These are phyloP conservation scores for Orestias chungarensis DNA, from an alignment of 2,797 vertebrate species.

Conservation along the genomic window DNA sequence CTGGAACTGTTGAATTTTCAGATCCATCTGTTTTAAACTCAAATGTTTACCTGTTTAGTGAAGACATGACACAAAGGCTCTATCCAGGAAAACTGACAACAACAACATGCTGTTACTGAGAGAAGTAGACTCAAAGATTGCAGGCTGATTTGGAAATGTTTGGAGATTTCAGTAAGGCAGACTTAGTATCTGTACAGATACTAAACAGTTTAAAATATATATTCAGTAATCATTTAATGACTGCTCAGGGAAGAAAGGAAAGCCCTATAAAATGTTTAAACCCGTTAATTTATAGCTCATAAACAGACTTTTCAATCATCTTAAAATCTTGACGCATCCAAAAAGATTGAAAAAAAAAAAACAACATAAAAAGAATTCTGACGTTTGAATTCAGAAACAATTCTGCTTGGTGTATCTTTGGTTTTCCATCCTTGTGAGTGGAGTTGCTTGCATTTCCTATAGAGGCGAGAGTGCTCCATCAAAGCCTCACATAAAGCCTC, in stretches of 20 bases:
- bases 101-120: not conserved
- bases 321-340: not conserved
- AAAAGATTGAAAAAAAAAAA: not conserved
- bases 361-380: not conserved
- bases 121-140: not conserved
- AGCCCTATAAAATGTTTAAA: not conserved
- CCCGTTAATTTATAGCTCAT: not conserved
- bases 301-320: not conserved
- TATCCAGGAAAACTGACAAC: not conserved
- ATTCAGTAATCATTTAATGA: not conserved
- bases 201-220: not conserved
- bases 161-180: not conserved
- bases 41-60: not conserved
- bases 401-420: not conserved
- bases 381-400: not conserved
- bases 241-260: too few species aligned
- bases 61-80: not conserved
- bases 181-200: not conserved
- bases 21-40: not conserved
- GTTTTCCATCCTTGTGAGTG: not conserved
- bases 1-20: not conserved
- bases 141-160: not conserved
- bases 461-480: not conserved
- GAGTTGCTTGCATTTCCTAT: conserved; percentile 1
- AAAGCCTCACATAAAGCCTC: conserved; percentile 7